A percentile compares a stretch with the other conserved stretches of the same genome.
Evolutionary conservation across 37 sponge, comb jelly and placozoan genomes (phyloP).

Genomic region (Haliclona indistincta): DNA sequence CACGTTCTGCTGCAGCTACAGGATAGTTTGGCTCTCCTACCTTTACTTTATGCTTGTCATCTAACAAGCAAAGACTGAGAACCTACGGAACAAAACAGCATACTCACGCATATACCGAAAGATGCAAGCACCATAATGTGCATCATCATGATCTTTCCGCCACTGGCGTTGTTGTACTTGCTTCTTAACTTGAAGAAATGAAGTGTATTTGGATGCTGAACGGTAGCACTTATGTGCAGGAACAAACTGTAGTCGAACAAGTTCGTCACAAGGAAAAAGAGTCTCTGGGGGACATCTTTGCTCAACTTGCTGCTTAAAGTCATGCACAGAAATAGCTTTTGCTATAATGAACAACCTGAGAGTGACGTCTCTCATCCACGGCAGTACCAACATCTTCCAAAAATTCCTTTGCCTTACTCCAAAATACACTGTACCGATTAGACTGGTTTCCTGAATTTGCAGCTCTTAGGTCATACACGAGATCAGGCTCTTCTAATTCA

Average conservation of each 20-base stretch:
- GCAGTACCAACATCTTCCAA: constrained; percentile 24
- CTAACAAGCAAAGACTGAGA: constrained; percentile 32
- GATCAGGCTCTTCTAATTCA: constrained; percentile 29
- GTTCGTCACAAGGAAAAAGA: constrained; percentile 17
- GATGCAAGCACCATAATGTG: constrained; percentile 45
- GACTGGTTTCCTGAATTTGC: not conserved
- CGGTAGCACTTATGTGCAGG: constrained; percentile 1
- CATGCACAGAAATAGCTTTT: constrained; percentile 35
- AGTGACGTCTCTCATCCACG: constrained; percentile 37
- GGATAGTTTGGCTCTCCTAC: constrained; percentile 24
- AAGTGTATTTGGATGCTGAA: constrained; percentile 25
- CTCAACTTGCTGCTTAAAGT: constrained; percentile 17
- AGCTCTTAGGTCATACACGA: constrained; percentile 26
- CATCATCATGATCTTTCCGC: constrained; percentile 18
- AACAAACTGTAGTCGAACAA: constrained; percentile 15
- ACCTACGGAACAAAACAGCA: constrained; percentile 19
- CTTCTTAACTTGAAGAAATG: not conserved
- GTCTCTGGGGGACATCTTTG: constrained; percentile 27
- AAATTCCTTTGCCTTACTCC: constrained; percentile 28
- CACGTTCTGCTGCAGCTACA: constrained; percentile 24
- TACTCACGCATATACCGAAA: constrained; percentile 40
- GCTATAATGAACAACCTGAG: constrained; percentile 32
- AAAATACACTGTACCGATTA: constrained; percentile 13
- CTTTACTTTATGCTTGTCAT: constrained; percentile 12
- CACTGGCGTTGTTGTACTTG: not conserved